Evolutionary conservation across 2,888 invertebrate genomes (phyloP).

Genomic region (Watsonalla cultraria): DNA sequence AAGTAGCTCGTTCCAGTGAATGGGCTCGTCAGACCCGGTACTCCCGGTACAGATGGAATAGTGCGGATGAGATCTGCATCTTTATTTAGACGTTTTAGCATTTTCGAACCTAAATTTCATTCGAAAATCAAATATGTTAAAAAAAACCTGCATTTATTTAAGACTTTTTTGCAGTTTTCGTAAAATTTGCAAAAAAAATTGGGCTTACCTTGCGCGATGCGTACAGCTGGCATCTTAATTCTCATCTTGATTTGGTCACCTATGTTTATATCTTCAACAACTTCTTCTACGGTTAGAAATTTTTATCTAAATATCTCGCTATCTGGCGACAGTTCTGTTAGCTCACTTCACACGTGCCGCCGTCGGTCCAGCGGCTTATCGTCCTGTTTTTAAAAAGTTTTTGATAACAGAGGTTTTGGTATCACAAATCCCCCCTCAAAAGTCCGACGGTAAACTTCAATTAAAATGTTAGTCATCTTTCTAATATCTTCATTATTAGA

Average conservation of each 20-base stretch:
- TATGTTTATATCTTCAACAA: slow-evolving; percentile 73
- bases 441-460: slow-evolving; percentile 62
- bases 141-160: slow-evolving; percentile 27
- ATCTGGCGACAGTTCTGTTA: slow-evolving; percentile 57
- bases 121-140: slow-evolving; percentile 3
- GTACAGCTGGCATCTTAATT: slow-evolving; percentile 98
- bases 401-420: slow-evolving; percentile 58
- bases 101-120: slow-evolving; percentile 16
- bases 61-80: slow-evolving; percentile 29
- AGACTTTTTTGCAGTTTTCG: slow-evolving; percentile 22
- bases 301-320: slow-evolving; percentile 60
- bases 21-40: slow-evolving; percentile 34
- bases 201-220: slow-evolving; percentile 95
- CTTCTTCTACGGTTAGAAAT: slow-evolving; percentile 62
- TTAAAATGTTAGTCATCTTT: slow-evolving; percentile 56
- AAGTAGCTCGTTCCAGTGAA: slow-evolving; percentile 71
- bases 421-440: slow-evolving; percentile 53
- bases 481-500: slow-evolving; percentile 46
- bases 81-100: slow-evolving; percentile 40
- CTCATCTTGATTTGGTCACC: slow-evolving; percentile 90
- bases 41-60: slow-evolving; percentile 28
- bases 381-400: slow-evolving; percentile 56
- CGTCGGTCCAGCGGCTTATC: slow-evolving; percentile 72
- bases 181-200: slow-evolving; percentile 4
- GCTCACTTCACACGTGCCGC: slow-evolving; percentile 73